Base-by-base conservation (phyloP, 2,113 vertebrate genomes). In the Gavia stellata region DNA sequence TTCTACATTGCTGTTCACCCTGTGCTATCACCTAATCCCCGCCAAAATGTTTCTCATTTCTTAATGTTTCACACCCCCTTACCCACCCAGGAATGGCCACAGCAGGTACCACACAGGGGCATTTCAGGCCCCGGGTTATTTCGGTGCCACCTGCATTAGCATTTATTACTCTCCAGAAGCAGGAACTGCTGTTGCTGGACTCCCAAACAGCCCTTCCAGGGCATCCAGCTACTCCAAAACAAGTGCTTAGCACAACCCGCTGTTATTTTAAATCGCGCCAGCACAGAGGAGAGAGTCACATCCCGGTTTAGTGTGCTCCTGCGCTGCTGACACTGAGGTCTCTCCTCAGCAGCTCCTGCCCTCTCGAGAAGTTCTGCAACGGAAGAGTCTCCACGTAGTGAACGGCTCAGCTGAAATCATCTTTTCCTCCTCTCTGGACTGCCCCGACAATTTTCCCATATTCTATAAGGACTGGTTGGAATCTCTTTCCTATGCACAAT, bases 211-310 rank as follows among this genome's bases (percentile, higher is more conserved):
- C 23, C 45, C 14, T 83, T 47, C 26, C 63, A 59, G 38, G 68
- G 52, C 40, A 53, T 3, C 15, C n/a, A 56, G 55, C 26, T 20
- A 16, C 66, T 88, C 79, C 49, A 40, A 75, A 71, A 33, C 5
- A 28, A 53, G 42, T 1, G 0, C 19, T 66, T 3, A 25, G 74
- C 25, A 55, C 63, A 29, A 42, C 71, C 20, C 7, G 3, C 21
- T 6, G 0, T 34, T 59, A 59, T 17, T 61, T 14, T 15, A 45
- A 88, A 63, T 36, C 1, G 0, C 0, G 0, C 33, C 73, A 53
- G 65, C 33, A 45, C 50, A 42, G 78, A 71, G 40, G 15, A 68
- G 18, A 67, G 53, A 36, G 12, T 77, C 50, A 16, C 42, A 3
- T 50, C 40, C 42, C 7, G 1, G 47, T 19, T n/a, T 17, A 29